Base-by-base conservation (phyloP, 64 coral and sea anemone genomes). In the Catalaphyllia jardinei region DNA sequence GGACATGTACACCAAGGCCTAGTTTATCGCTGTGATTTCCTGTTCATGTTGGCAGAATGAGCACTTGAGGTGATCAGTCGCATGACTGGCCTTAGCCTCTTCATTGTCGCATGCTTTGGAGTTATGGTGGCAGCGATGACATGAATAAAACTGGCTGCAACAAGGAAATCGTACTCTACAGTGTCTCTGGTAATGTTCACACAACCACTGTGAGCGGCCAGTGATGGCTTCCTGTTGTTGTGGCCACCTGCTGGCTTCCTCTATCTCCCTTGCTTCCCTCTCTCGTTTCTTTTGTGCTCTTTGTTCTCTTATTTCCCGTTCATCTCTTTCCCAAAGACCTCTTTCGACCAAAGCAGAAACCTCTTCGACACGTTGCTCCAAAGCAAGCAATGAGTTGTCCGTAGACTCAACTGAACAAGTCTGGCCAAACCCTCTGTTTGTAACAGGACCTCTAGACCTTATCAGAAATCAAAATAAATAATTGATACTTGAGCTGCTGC, bases 41-140 rank as follows among this genome's bases (percentile, higher is more conserved):
- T 89, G 86, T 31, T 75, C 92, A 52, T 27, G 60, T 7, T 46
- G 8, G 52, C 92, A 94, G n/a, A 16, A 27, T 24, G 12, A 33
- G 28, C 91, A 92, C 50, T 64, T 29, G 0, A 92, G 52, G 16
- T 86, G 73, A 1, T 35, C 33, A 3, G 62, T 87, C 4, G 59
- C 79, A 42, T 94, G 52, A 0, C 73, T 59, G 14, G 92, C 87
- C n/a, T 85, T 82, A 60, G 39, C 65, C 8, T 90, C 64, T 10
- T 71, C 76, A 59, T 79, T 51, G 4, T 72, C 18, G 28, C 93
- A 90, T 3, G 25, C 19, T 39, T 84, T 88, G 2, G 82, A 77
- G 59, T 67, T 72, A 52, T 94, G 90, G 42, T 94, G 93, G 31
- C 93, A 94, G 16, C 88, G 88, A 87, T 94, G 93, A 60, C 93